These are phyloP conservation scores for Andrena bicolor DNA, from an alignment of 2,888 invertebrate species.

Conservation along the genomic window DNA sequence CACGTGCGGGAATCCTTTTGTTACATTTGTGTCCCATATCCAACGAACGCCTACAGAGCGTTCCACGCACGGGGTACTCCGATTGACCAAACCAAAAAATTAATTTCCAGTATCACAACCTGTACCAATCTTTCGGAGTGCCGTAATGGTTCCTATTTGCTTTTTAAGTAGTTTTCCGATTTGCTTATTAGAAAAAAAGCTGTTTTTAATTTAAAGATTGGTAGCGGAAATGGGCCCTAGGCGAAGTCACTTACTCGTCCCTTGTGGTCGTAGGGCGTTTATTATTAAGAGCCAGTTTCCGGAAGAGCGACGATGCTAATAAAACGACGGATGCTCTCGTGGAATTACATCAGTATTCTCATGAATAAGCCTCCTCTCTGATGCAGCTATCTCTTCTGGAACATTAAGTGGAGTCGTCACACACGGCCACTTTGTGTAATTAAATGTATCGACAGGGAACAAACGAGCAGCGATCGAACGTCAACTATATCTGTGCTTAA, in stretches of 20 bases:
- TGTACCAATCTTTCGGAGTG: too few species aligned
- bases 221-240: neutral
- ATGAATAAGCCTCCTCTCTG: conserved; percentile 21
- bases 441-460: conserved; percentile 23
- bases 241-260: neutral
- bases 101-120: too few species aligned
- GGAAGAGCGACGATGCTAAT: conserved; percentile 12
- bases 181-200: neutral
- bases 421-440: conserved; percentile 43
- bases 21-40: too few species aligned
- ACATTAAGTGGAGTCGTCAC: conserved; percentile 12
- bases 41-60: too few species aligned
- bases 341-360: conserved; percentile 49
- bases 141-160: too few species aligned
- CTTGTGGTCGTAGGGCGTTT: neutral
- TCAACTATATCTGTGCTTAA: too few species aligned
- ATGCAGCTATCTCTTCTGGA: conserved; percentile 22
- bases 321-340: conserved; percentile 19
- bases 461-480: neutral
- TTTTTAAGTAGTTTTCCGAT: too few species aligned
- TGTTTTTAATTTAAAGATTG: neutral
- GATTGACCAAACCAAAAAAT: too few species aligned
- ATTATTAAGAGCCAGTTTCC: neutral
- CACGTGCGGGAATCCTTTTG: too few species aligned
- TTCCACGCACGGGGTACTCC: too few species aligned